These are phyloP conservation scores for Porites rus DNA, from an alignment of 92 coral and sea anemone species.

Conservation along the genomic window DNA sequence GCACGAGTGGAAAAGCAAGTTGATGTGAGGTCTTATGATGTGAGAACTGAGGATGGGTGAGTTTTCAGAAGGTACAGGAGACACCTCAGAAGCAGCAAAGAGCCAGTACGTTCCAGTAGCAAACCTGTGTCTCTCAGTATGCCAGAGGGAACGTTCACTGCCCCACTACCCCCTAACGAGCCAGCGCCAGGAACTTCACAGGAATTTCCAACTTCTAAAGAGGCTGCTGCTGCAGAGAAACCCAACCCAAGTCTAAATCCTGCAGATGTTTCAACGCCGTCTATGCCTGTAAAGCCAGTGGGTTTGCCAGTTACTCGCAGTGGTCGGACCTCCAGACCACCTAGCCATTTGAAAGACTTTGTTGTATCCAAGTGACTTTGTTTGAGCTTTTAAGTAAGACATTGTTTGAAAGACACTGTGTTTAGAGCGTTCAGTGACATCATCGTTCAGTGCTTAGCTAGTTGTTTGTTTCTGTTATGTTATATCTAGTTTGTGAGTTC, in stretches of 20 bases:
- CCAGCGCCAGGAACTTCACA: background rate
- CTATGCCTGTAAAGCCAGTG: background rate
- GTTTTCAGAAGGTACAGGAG: slow-evolving; percentile 42
- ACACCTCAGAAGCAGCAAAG: slow-evolving; percentile 45
- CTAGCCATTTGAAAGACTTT: background rate
- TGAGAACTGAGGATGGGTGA: slow-evolving; percentile 51
- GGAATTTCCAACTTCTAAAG: background rate
- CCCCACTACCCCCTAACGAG: background rate
- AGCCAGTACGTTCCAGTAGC: background rate
- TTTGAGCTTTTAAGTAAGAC: background rate
- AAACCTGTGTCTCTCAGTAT: background rate
- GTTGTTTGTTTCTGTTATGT: no score
- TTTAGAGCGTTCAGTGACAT: background rate
- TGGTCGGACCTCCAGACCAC: slow-evolving; percentile 19
- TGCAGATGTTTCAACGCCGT: no score
- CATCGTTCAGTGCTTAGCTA: no score
- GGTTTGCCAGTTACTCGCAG: slow-evolving; percentile 7
- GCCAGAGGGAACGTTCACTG: background rate
- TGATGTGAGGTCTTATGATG: slow-evolving; percentile 54
- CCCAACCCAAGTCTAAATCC: no score
- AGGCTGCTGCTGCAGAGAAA: background rate
- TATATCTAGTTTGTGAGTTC: no score
- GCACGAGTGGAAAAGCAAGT: slow-evolving; percentile 50
- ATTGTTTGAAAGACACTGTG: background rate
- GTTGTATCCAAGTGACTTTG: slow-evolving; percentile 8